phyloP scores from a whole-genome alignment of 2,888 invertebrate species.

The Archips crataeganus region DNA sequence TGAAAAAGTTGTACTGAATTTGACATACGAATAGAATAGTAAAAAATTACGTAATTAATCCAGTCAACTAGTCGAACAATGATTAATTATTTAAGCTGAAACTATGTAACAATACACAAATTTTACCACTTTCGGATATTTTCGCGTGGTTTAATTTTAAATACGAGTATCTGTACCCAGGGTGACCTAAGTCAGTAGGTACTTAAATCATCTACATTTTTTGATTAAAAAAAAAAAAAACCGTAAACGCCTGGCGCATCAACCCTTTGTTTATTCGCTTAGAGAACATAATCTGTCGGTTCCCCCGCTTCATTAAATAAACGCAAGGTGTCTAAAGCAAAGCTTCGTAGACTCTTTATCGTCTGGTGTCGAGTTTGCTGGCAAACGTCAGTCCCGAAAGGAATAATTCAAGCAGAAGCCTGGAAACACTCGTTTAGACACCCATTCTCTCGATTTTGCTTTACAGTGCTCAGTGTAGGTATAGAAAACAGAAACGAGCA shows the following conservation, averaged over 20 bases:
- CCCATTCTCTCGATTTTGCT: constrained; percentile 51
- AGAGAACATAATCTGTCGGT: constrained; percentile 3
- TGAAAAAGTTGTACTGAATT: no score
- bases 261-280: not conserved
- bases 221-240: not conserved
- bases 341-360: constrained; percentile 26
- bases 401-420: constrained; percentile 51
- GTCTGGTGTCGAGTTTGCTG: constrained; percentile 37
- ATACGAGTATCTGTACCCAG: not conserved
- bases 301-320: constrained; percentile 33
- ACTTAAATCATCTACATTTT: not conserved
- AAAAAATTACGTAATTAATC: no score
- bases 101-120: no score
- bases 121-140: no score
- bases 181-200: not conserved
- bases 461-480: constrained; percentile 48
- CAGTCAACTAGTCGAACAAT: no score
- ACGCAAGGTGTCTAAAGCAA: constrained; percentile 15
- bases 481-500: not conserved
- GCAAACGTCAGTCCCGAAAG: constrained; percentile 20
- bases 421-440: constrained; percentile 47
- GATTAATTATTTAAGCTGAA: no score
- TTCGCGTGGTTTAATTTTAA: no score
- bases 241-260: not conserved
- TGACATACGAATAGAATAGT: no score